Percentiles rank a stretch among this genome's conserved stretches.
Conservation (phyloP, 2,113 vertebrate genomes). For the Scortum barcoo region DNA sequence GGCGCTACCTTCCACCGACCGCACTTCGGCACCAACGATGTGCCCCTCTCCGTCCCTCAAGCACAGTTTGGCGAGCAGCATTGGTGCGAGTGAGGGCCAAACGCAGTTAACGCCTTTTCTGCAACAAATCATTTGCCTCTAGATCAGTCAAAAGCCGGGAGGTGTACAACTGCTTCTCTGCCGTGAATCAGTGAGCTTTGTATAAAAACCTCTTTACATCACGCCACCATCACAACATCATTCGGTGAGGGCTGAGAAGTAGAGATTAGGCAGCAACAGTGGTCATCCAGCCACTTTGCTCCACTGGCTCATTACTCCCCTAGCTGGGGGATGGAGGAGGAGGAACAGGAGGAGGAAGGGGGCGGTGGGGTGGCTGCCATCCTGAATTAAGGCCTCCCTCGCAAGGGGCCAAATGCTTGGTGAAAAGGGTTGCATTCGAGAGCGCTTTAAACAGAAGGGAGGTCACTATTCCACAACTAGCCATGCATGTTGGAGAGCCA, state of each 20-base stretch:
- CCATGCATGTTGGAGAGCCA: conserved; percentile 41
- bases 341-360: not conserved
- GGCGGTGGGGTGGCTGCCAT: conserved; percentile 56
- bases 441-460: conserved; percentile 47
- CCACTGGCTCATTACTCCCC: conserved; percentile 54
- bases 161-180: not conserved
- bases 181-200: conserved; percentile 22
- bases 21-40: conserved; percentile 29
- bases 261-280: conserved; percentile 42
- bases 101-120: conserved; percentile 34
- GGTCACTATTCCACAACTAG: conserved; percentile 33
- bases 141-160: conserved; percentile 14
- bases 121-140: conserved; percentile 19
- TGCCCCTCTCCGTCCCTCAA: conserved; percentile 24
- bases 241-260: conserved; percentile 5
- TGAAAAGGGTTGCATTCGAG: conserved; percentile 50
- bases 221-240: not conserved
- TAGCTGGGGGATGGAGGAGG: not conserved
- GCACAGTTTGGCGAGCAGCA: conserved; percentile 15
- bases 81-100: not conserved
- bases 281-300: conserved; percentile 57
- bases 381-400: conserved; percentile 64
- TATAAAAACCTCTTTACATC: conserved; percentile 6
- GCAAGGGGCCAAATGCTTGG: conserved; percentile 42
- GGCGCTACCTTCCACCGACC: not conserved